phyloP scores from a whole-genome alignment of 37 sponge, comb jelly and placozoan species.

The Geodia barretti region DNA sequence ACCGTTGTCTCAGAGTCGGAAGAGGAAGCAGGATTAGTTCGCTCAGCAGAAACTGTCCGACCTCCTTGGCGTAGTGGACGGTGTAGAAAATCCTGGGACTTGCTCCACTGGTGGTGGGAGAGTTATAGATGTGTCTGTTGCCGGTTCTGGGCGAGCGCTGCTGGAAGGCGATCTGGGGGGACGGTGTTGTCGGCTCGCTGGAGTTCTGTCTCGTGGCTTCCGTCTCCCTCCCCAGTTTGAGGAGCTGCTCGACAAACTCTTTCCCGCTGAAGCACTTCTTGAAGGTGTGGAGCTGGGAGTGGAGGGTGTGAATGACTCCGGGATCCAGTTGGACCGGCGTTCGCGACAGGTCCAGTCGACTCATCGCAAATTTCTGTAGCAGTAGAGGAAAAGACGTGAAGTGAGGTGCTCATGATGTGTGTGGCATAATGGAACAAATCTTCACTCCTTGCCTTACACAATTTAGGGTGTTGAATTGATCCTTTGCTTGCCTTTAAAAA shows the following conservation, averaged over 20 bases:
- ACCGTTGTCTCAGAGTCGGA: background rate
- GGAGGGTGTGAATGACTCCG: constrained; percentile 24
- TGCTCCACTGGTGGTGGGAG: background rate
- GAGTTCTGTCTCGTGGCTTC: background rate
- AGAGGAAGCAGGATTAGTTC: constrained; percentile 34
- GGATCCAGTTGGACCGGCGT: constrained; percentile 32
- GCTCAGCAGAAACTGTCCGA: constrained; percentile 47
- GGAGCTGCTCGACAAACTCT: constrained; percentile 51
- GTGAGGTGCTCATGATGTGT: background rate
- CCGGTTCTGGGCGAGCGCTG: background rate
- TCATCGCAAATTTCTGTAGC: constrained; percentile 38
- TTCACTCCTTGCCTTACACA: background rate
- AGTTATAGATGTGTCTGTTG: background rate
- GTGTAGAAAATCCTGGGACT: constrained; percentile 28
- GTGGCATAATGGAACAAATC: background rate
- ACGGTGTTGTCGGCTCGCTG: background rate
- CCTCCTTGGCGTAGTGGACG: constrained; percentile 24
- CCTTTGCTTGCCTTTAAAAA: background rate
- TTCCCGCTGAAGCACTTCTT: constrained; percentile 74
- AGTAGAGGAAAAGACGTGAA: no score
- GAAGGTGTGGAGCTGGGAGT: constrained; percentile 39
- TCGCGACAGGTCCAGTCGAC: constrained; percentile 19
- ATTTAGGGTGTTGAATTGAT: background rate
- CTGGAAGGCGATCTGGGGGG: background rate
- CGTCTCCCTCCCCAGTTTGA: constrained; percentile 20